Evolutionary conservation across 2,888 invertebrate genomes (phyloP).

Genomic region (Itoplectis maculator): DNA sequence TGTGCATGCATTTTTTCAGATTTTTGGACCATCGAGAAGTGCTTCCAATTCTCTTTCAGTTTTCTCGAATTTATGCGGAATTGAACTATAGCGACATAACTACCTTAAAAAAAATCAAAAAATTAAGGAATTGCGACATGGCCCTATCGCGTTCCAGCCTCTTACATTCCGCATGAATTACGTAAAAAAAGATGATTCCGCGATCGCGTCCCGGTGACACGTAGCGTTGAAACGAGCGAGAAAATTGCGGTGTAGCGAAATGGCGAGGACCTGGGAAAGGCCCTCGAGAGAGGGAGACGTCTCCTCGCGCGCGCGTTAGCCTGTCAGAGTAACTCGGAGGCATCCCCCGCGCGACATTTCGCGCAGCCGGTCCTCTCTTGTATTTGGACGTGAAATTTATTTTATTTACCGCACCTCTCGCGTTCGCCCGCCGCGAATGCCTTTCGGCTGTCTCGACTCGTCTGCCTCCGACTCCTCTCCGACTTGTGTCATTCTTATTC

Average conservation of each 20-base stretch:
- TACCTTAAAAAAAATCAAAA: neutral
- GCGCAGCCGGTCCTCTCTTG: slow-evolving; percentile 62
- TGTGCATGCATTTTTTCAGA: no score
- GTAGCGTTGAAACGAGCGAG: slow-evolving; percentile 1
- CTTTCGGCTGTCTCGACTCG: slow-evolving; percentile 51
- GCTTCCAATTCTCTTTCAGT: no score
- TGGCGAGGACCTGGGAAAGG: slow-evolving; percentile 28
- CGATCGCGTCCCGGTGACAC: neutral
- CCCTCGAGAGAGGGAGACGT: slow-evolving; percentile 44
- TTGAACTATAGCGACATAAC: no score
- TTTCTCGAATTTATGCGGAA: no score
- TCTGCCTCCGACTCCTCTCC: slow-evolving; percentile 21
- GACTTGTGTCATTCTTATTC: slow-evolving; percentile 27
- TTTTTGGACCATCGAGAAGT: no score
- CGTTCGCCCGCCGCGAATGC: slow-evolving; percentile 41
- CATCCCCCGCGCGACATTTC: slow-evolving; percentile 75
- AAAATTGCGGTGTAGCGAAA: slow-evolving; percentile 22
- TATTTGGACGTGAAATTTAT: slow-evolving; percentile 75
- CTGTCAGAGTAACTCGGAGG: slow-evolving; percentile 42
- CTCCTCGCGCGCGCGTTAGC: slow-evolving; percentile 35
- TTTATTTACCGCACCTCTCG: slow-evolving; percentile 73
- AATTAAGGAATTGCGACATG: neutral
- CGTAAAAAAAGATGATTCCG: neutral
- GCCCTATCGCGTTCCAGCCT: neutral
- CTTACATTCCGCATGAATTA: neutral